Evolutionary conservation across 2,113 vertebrate genomes (phyloP).

Genomic region (Halcyon malimbica): DNA sequence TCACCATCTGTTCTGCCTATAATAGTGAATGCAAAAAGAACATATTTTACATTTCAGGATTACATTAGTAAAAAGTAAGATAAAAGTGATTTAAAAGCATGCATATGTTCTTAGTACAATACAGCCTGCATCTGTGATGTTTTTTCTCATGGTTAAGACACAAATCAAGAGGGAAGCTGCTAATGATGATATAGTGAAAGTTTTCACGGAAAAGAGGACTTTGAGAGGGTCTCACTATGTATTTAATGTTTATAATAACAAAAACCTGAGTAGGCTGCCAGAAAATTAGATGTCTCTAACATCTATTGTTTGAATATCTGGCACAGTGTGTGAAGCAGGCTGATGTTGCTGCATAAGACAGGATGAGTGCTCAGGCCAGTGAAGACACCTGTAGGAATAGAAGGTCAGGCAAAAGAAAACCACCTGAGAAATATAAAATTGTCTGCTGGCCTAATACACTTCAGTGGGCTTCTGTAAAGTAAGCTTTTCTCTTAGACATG

Average conservation of each 20-base stretch:
- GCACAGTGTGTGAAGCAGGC: not conserved
- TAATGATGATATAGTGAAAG: slow-evolving; percentile 72
- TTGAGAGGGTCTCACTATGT: slow-evolving; percentile 58
- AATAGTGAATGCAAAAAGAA: slow-evolving; percentile 75
- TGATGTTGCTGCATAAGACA: not conserved
- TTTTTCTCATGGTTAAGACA: slow-evolving; percentile 74
- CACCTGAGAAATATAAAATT: not conserved
- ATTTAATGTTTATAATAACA: slow-evolving; percentile 69
- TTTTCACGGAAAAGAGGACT: slow-evolving; percentile 67
- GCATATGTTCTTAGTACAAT: slow-evolving; percentile 79
- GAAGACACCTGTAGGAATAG: slow-evolving; percentile 22
- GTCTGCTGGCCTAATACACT: not conserved
- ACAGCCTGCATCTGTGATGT: slow-evolving; percentile 74
- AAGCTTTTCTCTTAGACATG: not conserved
- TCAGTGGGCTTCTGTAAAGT: not conserved
- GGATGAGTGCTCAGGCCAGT: not conserved
- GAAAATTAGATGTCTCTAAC: slow-evolving; percentile 45
- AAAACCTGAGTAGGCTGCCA: slow-evolving; percentile 63
- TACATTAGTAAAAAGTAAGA: slow-evolving; percentile 85
- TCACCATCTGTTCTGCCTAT: slow-evolving; percentile 82
- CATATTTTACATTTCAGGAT: slow-evolving; percentile 84
- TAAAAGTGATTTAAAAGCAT: slow-evolving; percentile 87
- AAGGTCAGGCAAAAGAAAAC: not conserved
- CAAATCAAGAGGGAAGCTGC: slow-evolving; percentile 78
- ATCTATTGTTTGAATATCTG: slow-evolving; percentile 67